phyloP scores from a whole-genome alignment of 2,888 invertebrate genomes.

The Graphium colonna region DNA sequence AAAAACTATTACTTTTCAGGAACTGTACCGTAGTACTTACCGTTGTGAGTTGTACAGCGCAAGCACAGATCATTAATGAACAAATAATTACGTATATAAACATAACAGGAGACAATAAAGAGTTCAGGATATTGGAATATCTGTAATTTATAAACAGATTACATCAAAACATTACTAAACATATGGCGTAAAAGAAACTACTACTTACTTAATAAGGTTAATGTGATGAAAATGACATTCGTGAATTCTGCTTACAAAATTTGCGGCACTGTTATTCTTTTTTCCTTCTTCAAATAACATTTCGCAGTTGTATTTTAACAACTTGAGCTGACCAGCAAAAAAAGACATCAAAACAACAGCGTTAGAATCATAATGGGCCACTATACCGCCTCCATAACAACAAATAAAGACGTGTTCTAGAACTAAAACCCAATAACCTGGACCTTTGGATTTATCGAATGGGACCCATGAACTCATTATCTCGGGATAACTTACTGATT shows the following conservation, averaged over 20 bases:
- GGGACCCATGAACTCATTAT: slow-evolving; percentile 67
- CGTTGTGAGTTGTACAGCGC: slow-evolving; percentile 60
- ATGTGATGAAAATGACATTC: slow-evolving; percentile 55
- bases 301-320: slow-evolving; percentile 52
- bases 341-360: slow-evolving; percentile 63
- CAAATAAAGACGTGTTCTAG: slow-evolving; percentile 49
- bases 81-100: slow-evolving; percentile 69
- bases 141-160: slow-evolving; percentile 35
- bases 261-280: slow-evolving; percentile 32
- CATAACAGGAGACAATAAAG: slow-evolving; percentile 65
- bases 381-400: slow-evolving; percentile 62
- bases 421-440: slow-evolving; percentile 49
- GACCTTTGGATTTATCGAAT: slow-evolving; percentile 49
- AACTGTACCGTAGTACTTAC: slow-evolving; percentile 34
- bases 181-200: neutral
- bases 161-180: too few species aligned
- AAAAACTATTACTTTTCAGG: neutral
- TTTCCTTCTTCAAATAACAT: slow-evolving; percentile 44
- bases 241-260: slow-evolving; percentile 43
- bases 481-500: slow-evolving; percentile 52
- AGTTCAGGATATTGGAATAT: slow-evolving; percentile 52
- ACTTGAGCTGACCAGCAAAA: slow-evolving; percentile 59
- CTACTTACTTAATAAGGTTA: slow-evolving; percentile 50
- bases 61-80: slow-evolving; percentile 69
- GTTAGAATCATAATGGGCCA: slow-evolving; percentile 62